Evolutionary conservation across 2,797 vertebrate genomes (phyloP), one percentile per base, ranked within the genome.

Genomic region (Melanotaenia maccullochi): DNA sequence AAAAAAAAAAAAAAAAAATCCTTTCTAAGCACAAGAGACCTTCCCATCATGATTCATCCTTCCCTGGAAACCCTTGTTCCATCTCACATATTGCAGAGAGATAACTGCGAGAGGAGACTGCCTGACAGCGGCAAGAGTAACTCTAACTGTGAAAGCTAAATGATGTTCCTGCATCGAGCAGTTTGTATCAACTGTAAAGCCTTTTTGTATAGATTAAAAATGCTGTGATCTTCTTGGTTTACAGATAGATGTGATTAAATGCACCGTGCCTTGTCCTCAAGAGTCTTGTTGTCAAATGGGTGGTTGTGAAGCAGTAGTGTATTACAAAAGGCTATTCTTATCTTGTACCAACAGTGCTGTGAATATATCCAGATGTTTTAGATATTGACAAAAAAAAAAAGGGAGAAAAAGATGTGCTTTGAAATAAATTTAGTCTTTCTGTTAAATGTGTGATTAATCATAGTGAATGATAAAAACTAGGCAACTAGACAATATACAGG

Each of bases 331-430:
- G 87, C 60, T 88, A 86, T 90, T 90, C 80, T 93, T 87, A 89
- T 93, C 78, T 87, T 81, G 84, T 94, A 86, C 81, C 92, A 82
- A 89, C 87, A 86, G 92, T 95, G 90, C 76, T 92, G 93, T 94
- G 91, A 93, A 89, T 93, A 92, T 93, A 93, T 93, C 82, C 86
- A 89, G 76, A 89, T 84, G 73, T 90, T 89, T 78, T 90, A 90
- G 87, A 88, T 83, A 86, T 64, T 68, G 78, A 87, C 65, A 71
- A 67, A 82, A 68, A 68, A 81, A 82, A 72, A 38, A 20, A 49
- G 32, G 1, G 14, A 42, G n/a, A 51, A 25, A 28, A 65, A 77
- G 60, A 74, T 70, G 76, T 56, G 69, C 79, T 87, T 75, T 75
- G 73, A 88, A 86, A 83, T 86, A 61, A 90, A 88, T 87, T 87